A percentile compares a stretch with the other conserved stretches of the same genome.
Evolutionary conservation across 2,113 vertebrate genomes (phyloP).

Genomic region (Aix galericulata): DNA sequence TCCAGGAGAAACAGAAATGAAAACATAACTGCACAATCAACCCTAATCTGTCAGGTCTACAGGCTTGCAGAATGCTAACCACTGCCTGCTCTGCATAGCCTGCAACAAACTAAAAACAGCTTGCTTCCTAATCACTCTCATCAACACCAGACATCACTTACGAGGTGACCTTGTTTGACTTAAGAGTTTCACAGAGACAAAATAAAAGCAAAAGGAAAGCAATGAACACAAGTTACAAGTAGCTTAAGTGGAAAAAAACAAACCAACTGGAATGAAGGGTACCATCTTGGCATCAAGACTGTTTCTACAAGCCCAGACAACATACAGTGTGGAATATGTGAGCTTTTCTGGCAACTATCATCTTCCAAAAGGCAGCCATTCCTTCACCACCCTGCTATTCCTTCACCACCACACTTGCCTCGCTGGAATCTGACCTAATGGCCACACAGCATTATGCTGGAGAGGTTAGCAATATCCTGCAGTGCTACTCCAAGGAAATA

Average conservation of each 20-base stretch:
- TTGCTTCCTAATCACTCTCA: background rate
- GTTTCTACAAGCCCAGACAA: background rate
- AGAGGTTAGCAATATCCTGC: conserved; percentile 26
- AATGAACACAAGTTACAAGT: background rate
- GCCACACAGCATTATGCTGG: background rate
- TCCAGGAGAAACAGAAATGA: background rate
- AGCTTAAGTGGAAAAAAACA: background rate
- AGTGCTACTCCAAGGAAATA: background rate
- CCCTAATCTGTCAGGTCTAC: background rate
- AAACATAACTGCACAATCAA: background rate
- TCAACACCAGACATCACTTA: background rate
- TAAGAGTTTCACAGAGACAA: background rate
- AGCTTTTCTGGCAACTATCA: background rate
- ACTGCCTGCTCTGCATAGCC: background rate
- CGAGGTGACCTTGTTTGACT: background rate
- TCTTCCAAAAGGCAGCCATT: background rate
- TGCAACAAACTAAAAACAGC: background rate
- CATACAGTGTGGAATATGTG: background rate
- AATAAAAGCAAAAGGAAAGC: background rate
- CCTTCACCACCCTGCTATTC: background rate
- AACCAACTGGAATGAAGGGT: background rate
- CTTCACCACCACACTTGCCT: background rate
- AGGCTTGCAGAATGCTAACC: background rate
- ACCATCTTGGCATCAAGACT: background rate
- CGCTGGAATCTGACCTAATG: background rate